Evolutionary conservation across 1,140 invertebrate species (phyloP).

Genomic region (Ladona fulva): DNA sequence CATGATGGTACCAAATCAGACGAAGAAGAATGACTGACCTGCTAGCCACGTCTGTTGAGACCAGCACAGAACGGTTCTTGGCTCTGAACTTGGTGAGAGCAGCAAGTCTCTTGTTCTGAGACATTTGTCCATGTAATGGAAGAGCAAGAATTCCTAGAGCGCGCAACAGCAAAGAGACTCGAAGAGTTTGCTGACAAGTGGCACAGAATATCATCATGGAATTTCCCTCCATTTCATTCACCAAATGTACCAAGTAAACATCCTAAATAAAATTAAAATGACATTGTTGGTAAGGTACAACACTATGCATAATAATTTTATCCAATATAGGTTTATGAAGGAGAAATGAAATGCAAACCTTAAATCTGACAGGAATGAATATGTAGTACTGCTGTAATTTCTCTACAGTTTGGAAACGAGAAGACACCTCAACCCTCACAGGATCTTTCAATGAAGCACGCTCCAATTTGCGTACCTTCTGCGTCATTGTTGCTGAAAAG

Average conservation of each 20-base stretch:
- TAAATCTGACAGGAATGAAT: conserved; percentile 93
- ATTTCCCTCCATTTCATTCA: conserved; percentile 94
- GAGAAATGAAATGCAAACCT: conserved; percentile 45
- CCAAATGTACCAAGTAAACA: conserved; percentile 89
- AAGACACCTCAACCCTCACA: conserved; percentile 91
- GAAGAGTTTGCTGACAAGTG: conserved; percentile 86
- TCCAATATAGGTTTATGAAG: conserved; percentile 12
- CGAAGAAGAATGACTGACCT: conserved; percentile 46
- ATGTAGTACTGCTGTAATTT: conserved; percentile 92
- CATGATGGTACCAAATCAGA: too few species aligned
- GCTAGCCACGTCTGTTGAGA: conserved; percentile 97
- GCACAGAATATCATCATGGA: conserved; percentile 96
- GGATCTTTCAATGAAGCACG: conserved; percentile 86
- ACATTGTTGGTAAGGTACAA: too few species aligned
- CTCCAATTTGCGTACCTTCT: conserved; percentile 95
- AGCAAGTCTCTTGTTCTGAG: conserved; percentile 84
- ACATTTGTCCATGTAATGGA: conserved; percentile 96
- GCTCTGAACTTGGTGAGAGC: conserved; percentile 89
- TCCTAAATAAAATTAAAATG: conserved; percentile 51
- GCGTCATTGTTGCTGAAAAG: conserved; percentile 98
- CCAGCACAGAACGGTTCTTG: conserved; percentile 75
- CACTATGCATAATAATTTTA: conserved; percentile 9
- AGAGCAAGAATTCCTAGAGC: conserved; percentile 85
- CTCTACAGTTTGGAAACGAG: conserved; percentile 96
- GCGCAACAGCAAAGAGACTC: conserved; percentile 77